Evolutionary conservation across 2,113 vertebrate genomes (phyloP), one percentile per base, ranked within the genome.

Genomic region (Cebidichthys violaceus): DNA sequence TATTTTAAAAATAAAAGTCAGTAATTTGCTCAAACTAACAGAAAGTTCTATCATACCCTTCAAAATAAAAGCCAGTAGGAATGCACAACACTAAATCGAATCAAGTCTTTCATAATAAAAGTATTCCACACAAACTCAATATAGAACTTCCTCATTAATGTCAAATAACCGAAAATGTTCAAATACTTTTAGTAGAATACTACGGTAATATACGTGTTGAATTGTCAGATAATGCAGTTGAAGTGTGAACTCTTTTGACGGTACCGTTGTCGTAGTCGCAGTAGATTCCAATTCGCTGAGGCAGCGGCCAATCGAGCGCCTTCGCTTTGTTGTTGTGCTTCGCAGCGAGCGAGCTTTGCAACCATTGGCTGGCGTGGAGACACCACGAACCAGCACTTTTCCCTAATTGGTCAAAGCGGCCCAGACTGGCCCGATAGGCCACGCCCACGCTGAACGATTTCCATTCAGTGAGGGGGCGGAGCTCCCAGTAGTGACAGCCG

Each of bases 291-390:
- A 99, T 95, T 83, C 94, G 95, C 76, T 96, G 96, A 10, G 97
- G 97, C 74, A 96, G 93, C 4, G 94, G 72, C 60, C 94, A 81
- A 72, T 98, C 97, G 81, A 99, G 91, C 4, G 91, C 94, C 94
- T 97, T 99, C 8, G 95, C 94, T 92, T 97, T 97, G 90, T 99
- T 99, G 91, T 97, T 98, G 91, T 99, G 97, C 67, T 99, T 99
- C 75, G 96, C 97, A 20, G 97, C 94, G 39, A 99, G 95, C 0
- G 96, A 95, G 33, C 90, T 96, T 94, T 98, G 97, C 77, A 99
- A 94, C 98, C 98, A 99, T 88, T 97, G 98, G 94, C 97, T 99
- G 87, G 97, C 91, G 47, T 97, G 95, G 67, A 98, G 92, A 88
- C 97, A 98, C 98, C 97, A 99, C 4, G 97, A 97, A 31, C 94